phyloP scores from a whole-genome alignment of 2,113 vertebrate species.

The Chionodraco myersi region DNA sequence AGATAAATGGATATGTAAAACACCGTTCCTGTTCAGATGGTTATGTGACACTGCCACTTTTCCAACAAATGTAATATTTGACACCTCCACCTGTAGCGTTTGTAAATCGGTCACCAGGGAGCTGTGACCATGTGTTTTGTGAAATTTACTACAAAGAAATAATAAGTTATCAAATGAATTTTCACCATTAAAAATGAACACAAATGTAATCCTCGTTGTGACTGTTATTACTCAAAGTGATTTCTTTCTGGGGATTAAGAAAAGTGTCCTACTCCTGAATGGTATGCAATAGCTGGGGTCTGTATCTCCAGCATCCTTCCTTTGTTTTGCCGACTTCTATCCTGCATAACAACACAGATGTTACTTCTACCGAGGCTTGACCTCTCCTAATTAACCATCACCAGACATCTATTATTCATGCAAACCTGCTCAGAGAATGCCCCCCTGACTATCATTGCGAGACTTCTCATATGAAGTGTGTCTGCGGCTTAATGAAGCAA shows the following conservation, averaged over 20 bases:
- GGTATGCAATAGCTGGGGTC: no score
- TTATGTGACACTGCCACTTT: conserved; percentile 78
- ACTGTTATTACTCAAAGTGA: no score
- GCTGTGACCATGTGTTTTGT: conserved; percentile 68
- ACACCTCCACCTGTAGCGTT: conserved; percentile 46
- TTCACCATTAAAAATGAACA: conserved; percentile 55
- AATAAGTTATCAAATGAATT: conserved; percentile 79
- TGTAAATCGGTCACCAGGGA: conserved; percentile 57
- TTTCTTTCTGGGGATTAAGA: no score
- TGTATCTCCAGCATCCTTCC: neutral
- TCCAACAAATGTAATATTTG: conserved; percentile 56
- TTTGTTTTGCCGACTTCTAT: neutral
- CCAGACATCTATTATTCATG: conserved; percentile 62
- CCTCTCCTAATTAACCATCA: conserved; percentile 41
- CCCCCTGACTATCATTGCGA: conserved; percentile 51
- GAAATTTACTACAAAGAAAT: conserved; percentile 64
- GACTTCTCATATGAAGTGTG: conserved; percentile 51
- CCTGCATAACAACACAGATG: conserved; percentile 35
- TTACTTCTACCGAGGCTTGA: conserved; percentile 29
- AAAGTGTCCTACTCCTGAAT: no score
- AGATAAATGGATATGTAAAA: conserved; percentile 52
- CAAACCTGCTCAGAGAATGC: conserved; percentile 48
- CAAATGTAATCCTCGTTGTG: neutral
- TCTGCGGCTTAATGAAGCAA: conserved; percentile 60
- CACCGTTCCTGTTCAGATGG: conserved; percentile 67